Conservation (phyloP, 92 coral and sea anemone species). For the Parazoanthus swiftii region DNA sequence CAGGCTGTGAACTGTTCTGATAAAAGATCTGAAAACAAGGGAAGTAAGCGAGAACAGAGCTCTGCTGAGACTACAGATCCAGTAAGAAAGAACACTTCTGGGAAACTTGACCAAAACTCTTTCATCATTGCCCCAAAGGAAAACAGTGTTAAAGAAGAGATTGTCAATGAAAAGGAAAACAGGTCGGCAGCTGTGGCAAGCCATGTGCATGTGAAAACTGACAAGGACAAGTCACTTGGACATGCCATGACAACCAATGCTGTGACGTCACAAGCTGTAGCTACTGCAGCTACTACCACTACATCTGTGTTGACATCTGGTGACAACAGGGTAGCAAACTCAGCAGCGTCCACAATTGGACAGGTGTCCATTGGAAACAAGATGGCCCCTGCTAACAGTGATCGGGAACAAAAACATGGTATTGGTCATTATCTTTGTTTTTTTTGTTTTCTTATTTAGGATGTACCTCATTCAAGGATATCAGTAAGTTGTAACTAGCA, state of each 20-base stretch:
- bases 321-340: slow-evolving; percentile 44
- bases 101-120: slow-evolving; percentile 19
- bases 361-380: slow-evolving; percentile 49
- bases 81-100: slow-evolving; percentile 34
- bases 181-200: background rate
- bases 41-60: slow-evolving; percentile 36
- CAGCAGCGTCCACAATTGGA: slow-evolving; percentile 45
- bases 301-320: slow-evolving; percentile 38
- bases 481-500: background rate
- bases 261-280: background rate
- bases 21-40: slow-evolving; percentile 37
- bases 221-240: background rate
- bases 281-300: slow-evolving; percentile 21
- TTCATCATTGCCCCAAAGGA: slow-evolving; percentile 7
- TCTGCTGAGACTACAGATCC: slow-evolving; percentile 37
- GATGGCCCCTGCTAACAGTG: slow-evolving; percentile 50
- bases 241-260: background rate
- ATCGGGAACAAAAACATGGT: slow-evolving; percentile 74
- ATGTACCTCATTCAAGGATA: background rate
- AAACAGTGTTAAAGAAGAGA: slow-evolving; percentile 33
- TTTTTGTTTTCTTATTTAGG: background rate
- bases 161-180: background rate
- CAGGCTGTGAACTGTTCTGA: slow-evolving; percentile 48
- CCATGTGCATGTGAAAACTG: slow-evolving; percentile 10
- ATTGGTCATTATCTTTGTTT: background rate